A percentile compares a stretch with the other conserved stretches of the same genome.
Evolutionary conservation across 2,113 vertebrate species (phyloP).

Genomic region (Elephas maximus): DNA sequence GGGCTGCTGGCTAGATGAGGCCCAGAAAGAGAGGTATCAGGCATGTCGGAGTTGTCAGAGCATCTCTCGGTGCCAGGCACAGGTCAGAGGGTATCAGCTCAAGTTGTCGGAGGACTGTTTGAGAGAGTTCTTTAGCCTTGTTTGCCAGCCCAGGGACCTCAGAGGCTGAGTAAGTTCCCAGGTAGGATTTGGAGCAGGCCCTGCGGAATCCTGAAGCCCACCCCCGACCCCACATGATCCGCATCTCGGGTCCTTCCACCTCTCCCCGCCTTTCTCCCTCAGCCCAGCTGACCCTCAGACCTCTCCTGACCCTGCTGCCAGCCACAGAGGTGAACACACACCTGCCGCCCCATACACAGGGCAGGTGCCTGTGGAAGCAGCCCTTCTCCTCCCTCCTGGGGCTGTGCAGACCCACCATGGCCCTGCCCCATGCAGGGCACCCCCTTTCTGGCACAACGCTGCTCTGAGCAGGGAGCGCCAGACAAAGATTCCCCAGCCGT

Average conservation of each 20-base stretch:
- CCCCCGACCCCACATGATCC: not conserved
- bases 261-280: not conserved
- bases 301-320: not conserved
- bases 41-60: accelerated
- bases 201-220: not conserved
- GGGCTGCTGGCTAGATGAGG: not conserved
- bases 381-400: not conserved
- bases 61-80: not conserved
- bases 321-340: not conserved
- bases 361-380: accelerated
- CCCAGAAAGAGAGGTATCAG: not conserved
- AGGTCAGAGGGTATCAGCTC: not conserved
- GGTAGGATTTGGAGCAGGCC: not conserved
- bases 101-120: not conserved
- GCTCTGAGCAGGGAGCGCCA: not conserved
- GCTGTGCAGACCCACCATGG: accelerated
- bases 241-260: accelerated
- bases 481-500: not conserved
- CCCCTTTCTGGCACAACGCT: too few relatives aligned
- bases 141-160: not conserved
- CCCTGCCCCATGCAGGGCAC: accelerated
- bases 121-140: not conserved
- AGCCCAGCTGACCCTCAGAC: not conserved
- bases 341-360: accelerated
- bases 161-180: not conserved